Conservation (phyloP, 2,113 vertebrate genomes). For the Corythoichthys intestinalis region DNA sequence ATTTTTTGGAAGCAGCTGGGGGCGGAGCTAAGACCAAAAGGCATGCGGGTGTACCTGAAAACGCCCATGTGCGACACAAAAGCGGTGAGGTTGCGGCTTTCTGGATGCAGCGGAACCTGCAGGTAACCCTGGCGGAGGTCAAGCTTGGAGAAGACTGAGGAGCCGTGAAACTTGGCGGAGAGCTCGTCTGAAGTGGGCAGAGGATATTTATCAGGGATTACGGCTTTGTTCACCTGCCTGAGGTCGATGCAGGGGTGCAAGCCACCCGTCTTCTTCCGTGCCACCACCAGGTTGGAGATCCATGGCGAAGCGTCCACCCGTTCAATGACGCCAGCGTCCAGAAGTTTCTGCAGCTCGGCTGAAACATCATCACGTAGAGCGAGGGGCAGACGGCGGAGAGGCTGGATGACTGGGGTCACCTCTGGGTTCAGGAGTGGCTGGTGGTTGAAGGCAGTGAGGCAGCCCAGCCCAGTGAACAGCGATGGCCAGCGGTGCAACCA, state of each 20-base stretch:
- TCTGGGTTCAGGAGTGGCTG: no score
- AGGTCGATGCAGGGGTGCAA: no score
- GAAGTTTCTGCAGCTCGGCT: not conserved
- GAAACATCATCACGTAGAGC: not conserved
- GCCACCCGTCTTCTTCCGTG: no score
- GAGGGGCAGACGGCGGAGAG: not conserved
- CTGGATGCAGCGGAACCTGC: constrained; percentile 17
- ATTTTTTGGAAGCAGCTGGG: not conserved
- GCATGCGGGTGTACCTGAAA: constrained; percentile 1
- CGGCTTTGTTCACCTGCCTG: no score
- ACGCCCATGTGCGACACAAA: constrained; percentile 13
- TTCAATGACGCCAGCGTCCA: not conserved
- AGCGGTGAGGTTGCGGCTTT: constrained; percentile 14
- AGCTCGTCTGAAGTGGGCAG: not conserved
- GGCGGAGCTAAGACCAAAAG: not conserved
- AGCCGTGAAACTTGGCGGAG: not conserved
- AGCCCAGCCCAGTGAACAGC: no score
- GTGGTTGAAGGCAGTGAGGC: no score
- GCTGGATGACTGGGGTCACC: not conserved
- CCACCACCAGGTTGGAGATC: no score
- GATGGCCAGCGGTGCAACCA: no score
- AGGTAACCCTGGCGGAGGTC: constrained; percentile 15
- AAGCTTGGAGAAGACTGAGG: no score
- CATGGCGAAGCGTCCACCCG: not conserved
- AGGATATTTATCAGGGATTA: not conserved